A percentile compares a stretch with the other conserved stretches of the same genome.
Evolutionary conservation across 2,888 invertebrate species (phyloP).

Genomic region (Tenthredo livida): DNA sequence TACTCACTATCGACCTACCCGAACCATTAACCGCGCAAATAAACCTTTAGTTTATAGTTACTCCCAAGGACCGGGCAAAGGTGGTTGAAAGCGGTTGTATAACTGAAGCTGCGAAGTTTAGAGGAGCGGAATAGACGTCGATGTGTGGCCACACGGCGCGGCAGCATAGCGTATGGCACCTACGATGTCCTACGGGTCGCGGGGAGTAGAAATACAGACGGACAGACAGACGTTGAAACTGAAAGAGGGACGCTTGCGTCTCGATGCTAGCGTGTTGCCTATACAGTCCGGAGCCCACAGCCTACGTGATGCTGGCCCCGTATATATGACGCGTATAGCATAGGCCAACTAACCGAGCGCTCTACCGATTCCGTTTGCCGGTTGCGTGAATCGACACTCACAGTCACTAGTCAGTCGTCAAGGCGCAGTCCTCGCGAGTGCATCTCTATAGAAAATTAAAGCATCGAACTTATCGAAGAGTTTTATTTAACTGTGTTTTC

Average conservation of each 20-base stretch:
- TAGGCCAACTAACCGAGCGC: not conserved
- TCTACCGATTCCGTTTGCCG: constrained; percentile 45
- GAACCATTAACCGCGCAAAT: constrained; percentile 24
- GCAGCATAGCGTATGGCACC: not conserved
- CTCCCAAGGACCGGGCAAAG: constrained; percentile 30
- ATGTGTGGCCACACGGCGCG: not conserved
- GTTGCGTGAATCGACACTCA: constrained; percentile 27
- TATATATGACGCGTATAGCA: constrained; percentile 44
- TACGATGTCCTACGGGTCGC: constrained; percentile 24
- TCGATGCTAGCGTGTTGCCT: constrained; percentile 6
- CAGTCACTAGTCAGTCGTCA: constrained; percentile 31
- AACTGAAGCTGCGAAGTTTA: constrained; percentile 16
- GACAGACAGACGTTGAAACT: not conserved
- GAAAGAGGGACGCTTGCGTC: constrained; percentile 36
- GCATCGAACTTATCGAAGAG: not conserved
- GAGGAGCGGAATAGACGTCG: constrained; percentile 18
- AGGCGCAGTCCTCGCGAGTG: constrained; percentile 43
- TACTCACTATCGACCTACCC: not conserved
- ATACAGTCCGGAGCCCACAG: too few relatives aligned
- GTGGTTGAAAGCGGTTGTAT: constrained; percentile 38
- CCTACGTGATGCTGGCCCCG: constrained; percentile 51
- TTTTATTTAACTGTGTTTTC: not conserved
- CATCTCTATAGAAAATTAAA: not conserved
- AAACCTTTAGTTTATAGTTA: constrained; percentile 25
- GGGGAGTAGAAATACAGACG: not conserved